Evolutionary conservation across 2,797 vertebrate genomes (phyloP).

Genomic region (Caiman crocodilus): DNA sequence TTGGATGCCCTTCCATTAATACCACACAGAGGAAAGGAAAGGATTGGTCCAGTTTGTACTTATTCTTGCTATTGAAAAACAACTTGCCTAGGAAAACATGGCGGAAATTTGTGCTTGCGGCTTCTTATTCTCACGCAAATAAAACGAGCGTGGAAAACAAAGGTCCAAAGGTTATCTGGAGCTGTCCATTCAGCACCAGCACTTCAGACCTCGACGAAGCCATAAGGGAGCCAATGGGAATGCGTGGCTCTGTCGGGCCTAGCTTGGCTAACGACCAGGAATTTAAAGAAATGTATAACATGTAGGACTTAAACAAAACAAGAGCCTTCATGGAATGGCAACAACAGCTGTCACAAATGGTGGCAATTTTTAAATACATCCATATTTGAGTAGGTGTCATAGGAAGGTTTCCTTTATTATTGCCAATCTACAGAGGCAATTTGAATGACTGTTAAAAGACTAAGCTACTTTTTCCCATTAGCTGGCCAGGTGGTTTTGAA

Average conservation of each 20-base stretch:
- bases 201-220: not conserved
- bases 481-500: not conserved
- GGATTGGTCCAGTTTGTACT: not conserved
- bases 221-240: not conserved
- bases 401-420: not conserved
- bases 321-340: not conserved
- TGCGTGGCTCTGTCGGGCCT: not conserved
- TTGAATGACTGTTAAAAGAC: rapidly evolving
- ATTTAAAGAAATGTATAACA: not conserved
- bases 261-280: not conserved
- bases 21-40: not conserved
- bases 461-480: rapidly evolving
- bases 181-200: conserved; percentile 28
- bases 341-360: rapidly evolving
- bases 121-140: not conserved
- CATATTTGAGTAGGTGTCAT: rapidly evolving
- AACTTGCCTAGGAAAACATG: not conserved
- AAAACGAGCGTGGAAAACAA: not conserved
- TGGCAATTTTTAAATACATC: rapidly evolving
- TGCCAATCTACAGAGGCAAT: rapidly evolving
- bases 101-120: not conserved
- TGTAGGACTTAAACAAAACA: too few relatives aligned
- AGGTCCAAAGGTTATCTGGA: not conserved
- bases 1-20: not conserved
- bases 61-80: not conserved